A percentile compares a stretch with the other conserved stretches of the same genome.
These are phyloP conservation scores for Pachycephus smyrnensis DNA, from an alignment of 2,888 invertebrate species.

Conservation along the genomic window DNA sequence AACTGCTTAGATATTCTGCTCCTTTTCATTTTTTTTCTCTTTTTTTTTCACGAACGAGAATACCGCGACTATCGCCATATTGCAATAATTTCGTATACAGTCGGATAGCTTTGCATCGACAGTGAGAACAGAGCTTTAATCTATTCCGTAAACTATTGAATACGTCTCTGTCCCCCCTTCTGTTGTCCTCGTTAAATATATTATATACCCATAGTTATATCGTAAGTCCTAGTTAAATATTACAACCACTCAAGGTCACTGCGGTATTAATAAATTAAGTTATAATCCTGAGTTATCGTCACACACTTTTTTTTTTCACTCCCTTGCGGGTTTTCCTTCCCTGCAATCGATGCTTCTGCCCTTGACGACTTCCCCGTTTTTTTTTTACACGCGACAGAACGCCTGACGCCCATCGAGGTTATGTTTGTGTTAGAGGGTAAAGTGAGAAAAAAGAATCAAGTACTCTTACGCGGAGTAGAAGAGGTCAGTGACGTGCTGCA, in stretches of 20 bases:
- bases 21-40: background rate
- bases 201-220: background rate
- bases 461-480: background rate
- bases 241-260: background rate
- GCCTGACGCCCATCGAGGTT: background rate
- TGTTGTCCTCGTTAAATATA: background rate
- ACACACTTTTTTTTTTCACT: background rate
- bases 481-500: background rate
- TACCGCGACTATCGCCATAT: background rate
- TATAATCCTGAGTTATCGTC: background rate
- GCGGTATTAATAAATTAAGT: background rate
- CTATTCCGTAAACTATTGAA: background rate
- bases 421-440: background rate
- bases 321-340: background rate
- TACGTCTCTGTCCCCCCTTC: background rate
- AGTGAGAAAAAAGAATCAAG: background rate
- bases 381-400: background rate
- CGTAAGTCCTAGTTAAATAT: background rate
- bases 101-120: background rate
- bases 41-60: background rate
- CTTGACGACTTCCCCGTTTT: background rate
- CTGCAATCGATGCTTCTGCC: background rate
- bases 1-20: background rate
- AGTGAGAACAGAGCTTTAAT: background rate
- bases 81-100: background rate